These are phyloP conservation scores for Terebella lapidaria DNA, from an alignment of 2,888 invertebrate species.

Conservation along the genomic window DNA sequence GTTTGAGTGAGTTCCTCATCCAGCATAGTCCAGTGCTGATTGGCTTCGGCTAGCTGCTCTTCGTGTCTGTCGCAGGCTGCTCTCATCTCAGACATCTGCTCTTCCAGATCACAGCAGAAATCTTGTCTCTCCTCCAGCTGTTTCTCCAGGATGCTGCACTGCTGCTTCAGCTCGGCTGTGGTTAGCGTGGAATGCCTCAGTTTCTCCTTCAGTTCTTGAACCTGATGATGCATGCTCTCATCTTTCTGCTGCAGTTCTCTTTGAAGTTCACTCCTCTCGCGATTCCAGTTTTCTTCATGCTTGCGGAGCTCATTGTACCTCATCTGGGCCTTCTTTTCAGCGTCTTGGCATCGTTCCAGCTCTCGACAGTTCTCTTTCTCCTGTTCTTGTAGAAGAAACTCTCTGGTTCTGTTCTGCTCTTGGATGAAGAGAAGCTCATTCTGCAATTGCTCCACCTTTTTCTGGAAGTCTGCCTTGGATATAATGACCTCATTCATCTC, in stretches of 20 bases:
- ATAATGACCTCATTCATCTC: too few relatives aligned
- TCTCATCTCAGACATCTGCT: too few relatives aligned
- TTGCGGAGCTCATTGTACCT: conserved; percentile 1
- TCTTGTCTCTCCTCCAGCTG: too few relatives aligned
- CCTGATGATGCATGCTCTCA: not conserved
- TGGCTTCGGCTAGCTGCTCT: too few relatives aligned
- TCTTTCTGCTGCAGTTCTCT: too few relatives aligned
- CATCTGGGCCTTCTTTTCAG: not conserved
- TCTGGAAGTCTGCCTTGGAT: too few relatives aligned
- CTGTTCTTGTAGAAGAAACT: conserved; percentile 1
- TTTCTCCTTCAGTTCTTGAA: not conserved
- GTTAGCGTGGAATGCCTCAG: not conserved
- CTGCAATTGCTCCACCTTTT: conserved; percentile 4
- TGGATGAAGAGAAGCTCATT: not conserved
- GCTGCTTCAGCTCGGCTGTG: not conserved
- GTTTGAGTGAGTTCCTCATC: too few relatives aligned
- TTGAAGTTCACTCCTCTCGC: too few relatives aligned
- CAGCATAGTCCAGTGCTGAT: too few relatives aligned
- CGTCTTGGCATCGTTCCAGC: not conserved
- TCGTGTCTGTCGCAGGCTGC: too few relatives aligned
- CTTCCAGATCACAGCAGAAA: too few relatives aligned
- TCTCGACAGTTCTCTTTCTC: conserved; percentile 8
- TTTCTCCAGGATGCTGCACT: too few relatives aligned
- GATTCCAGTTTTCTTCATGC: conserved; percentile 1
- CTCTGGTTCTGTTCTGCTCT: not conserved